phyloP scores from a whole-genome alignment of 2,113 vertebrate genomes.

The Otolemur garnettii region DNA sequence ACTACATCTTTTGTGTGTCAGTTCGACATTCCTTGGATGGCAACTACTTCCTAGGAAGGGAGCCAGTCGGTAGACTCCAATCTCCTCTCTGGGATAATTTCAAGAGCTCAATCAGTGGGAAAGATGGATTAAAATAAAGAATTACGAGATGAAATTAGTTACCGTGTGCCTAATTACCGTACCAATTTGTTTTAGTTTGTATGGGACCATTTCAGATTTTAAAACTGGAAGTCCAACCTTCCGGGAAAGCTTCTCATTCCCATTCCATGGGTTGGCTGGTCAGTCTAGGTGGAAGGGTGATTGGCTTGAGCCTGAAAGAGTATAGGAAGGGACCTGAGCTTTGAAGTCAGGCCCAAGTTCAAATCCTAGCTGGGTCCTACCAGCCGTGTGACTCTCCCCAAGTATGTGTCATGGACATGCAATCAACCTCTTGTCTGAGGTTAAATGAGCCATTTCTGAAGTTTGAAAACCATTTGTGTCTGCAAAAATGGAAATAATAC shows the following conservation, averaged over 20 bases:
- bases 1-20: accelerated
- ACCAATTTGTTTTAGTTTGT: neutral
- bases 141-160: neutral
- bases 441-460: neutral
- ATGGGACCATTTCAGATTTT: neutral
- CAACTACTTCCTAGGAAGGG: neutral
- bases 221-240: neutral
- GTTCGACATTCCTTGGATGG: neutral
- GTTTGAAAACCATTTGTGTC: neutral
- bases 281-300: neutral
- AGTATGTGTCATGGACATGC: no score
- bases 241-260: accelerated
- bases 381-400: neutral
- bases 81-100: neutral
- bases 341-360: neutral
- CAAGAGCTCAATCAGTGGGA: neutral
- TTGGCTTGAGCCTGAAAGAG: neutral
- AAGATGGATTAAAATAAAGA: neutral
- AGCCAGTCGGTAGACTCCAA: neutral
- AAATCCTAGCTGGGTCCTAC: neutral
- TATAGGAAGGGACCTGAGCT: neutral
- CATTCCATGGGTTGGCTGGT: neutral
- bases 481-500: neutral
- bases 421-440: neutral
- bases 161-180: no score